Conservation (phyloP, 2,113 vertebrate genomes). For the Leptobrachium ailaonicum region DNA sequence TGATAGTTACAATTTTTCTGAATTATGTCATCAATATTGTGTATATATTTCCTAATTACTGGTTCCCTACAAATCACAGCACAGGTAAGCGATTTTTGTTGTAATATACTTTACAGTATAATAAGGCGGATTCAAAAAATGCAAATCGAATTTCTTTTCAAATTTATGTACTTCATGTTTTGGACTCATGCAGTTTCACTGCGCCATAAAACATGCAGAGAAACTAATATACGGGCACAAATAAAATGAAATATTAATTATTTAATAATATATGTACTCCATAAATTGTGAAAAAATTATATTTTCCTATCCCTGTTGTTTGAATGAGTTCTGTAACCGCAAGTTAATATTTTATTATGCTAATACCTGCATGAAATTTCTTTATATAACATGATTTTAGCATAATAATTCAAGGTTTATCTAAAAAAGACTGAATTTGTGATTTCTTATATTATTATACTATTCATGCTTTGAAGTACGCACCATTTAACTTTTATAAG, state of each 20-base stretch:
- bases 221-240: not conserved
- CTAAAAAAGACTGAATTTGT: too few relatives aligned
- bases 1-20: constrained; percentile 6
- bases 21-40: constrained; percentile 10
- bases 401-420: too few relatives aligned
- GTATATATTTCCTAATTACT: constrained; percentile 17
- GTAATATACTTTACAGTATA: not conserved
- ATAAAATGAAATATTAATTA: constrained; percentile 25
- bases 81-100: too few relatives aligned
- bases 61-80: not conserved
- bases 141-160: constrained; percentile 18
- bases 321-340: not conserved
- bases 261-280: not conserved
- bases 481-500: too few relatives aligned
- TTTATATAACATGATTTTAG: too few relatives aligned
- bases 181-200: not conserved
- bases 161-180: constrained; percentile 34
- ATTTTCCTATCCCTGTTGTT: not conserved
- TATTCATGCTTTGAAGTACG: too few relatives aligned
- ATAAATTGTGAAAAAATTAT: not conserved
- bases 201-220: constrained; percentile 5
- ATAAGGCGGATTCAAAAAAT: constrained; percentile 6
- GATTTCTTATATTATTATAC: too few relatives aligned
- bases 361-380: not conserved
- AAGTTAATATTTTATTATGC: not conserved